phyloP scores from a whole-genome alignment of 2,113 vertebrate genomes.

The Mola mola region DNA sequence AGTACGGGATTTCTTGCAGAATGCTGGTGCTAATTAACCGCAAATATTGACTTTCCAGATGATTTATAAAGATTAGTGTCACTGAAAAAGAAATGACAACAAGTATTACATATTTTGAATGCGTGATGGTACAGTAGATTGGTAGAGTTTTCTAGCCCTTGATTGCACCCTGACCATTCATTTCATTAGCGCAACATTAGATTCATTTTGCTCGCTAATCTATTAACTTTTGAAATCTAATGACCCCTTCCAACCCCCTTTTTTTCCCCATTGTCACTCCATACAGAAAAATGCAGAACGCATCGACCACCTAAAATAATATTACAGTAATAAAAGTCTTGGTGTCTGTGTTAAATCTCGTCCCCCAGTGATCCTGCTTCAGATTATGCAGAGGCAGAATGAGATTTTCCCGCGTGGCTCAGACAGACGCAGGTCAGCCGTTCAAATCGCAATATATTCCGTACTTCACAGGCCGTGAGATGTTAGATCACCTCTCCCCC shows the following conservation, averaged over 20 bases:
- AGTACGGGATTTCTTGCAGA: slow-evolving; percentile 59
- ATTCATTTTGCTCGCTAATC: neutral
- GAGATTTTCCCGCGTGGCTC: slow-evolving; percentile 48
- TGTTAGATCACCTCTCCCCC: slow-evolving; percentile 56
- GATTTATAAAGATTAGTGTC: slow-evolving; percentile 63
- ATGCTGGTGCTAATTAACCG: slow-evolving; percentile 64
- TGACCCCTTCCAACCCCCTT: neutral
- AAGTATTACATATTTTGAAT: neutral
- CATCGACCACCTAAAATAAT: slow-evolving; percentile 23
- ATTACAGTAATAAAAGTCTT: slow-evolving; percentile 51
- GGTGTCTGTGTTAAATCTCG: slow-evolving; percentile 24
- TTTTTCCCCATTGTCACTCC: neutral
- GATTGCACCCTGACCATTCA: slow-evolving; percentile 1
- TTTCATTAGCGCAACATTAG: neutral
- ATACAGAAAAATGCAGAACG: too few relatives aligned
- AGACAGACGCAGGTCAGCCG: slow-evolving; percentile 59
- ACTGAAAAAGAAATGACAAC: slow-evolving; percentile 44
- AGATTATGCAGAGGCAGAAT: slow-evolving; percentile 63
- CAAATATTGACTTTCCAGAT: slow-evolving; percentile 68
- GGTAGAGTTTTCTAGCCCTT: neutral
- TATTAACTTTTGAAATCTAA: slow-evolving; percentile 5
- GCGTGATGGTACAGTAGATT: neutral
- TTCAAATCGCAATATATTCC: slow-evolving; percentile 69
- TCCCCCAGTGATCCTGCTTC: slow-evolving; percentile 37
- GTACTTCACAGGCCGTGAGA: slow-evolving; percentile 55